Conservation (phyloP, 2,113 vertebrate species). For the Aspidoscelis tigris region DNA sequence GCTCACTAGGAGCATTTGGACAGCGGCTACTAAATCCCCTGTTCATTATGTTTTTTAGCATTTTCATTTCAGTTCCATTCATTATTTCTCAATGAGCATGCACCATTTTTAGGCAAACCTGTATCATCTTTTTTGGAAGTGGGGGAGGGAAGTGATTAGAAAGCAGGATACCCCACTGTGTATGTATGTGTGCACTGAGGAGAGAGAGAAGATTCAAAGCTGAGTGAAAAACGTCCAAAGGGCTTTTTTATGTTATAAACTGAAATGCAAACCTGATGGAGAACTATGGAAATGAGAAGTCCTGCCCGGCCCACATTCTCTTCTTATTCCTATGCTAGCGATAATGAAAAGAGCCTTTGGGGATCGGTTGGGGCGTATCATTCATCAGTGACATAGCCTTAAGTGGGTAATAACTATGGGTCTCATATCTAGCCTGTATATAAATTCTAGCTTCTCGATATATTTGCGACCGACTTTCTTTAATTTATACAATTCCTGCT, state of each 20-base stretch:
- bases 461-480: slow-evolving; percentile 68
- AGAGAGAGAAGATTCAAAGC: slow-evolving; percentile 65
- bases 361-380: slow-evolving; percentile 72
- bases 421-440: slow-evolving; percentile 71
- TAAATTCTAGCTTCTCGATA: slow-evolving; percentile 75
- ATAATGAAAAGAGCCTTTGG: slow-evolving; percentile 77
- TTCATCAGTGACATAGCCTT: slow-evolving; percentile 74
- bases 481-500: slow-evolving; percentile 76
- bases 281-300: slow-evolving; percentile 74
- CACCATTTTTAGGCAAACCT: no score
- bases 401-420: slow-evolving; percentile 78
- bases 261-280: slow-evolving; percentile 73
- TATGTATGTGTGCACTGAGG: background rate
- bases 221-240: slow-evolving; percentile 69
- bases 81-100: no score
- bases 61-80: no score
- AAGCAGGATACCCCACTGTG: no score
- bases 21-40: no score
- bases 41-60: no score
- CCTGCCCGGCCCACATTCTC: slow-evolving; percentile 61
- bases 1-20: no score
- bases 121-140: no score
- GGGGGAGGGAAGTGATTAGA: no score
- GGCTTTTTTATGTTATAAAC: slow-evolving; percentile 74
- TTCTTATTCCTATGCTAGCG: slow-evolving; percentile 67